Evolutionary conservation across 35 echinoderm and acorn worm genomes (phyloP), one percentile per base, ranked within the genome.

Genomic region (Nesometra sesokonis): DNA sequence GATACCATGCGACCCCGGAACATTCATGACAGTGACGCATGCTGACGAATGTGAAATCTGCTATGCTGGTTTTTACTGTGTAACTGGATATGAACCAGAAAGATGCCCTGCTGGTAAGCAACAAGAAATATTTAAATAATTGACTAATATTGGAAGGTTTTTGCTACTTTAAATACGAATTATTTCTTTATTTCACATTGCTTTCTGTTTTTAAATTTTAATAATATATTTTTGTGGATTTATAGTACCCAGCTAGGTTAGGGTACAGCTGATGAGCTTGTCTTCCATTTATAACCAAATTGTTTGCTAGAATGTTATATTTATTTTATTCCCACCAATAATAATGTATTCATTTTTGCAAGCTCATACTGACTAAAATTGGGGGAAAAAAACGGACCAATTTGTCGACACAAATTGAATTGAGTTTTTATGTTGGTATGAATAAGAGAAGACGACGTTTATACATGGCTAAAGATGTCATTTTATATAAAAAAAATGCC

Each of bases 71-170:
- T 86, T 9, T 17, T 98, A 92, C 85, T 98, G 95, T 77, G 80
- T 88, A 7, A 98, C 95, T 8, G 95, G 95, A 5, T 92, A 92
- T 77, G 95, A 98, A 35, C 95, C 95, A 3, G 95, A 98, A 40
- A 84, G 83, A 0, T 98, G 95, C 40, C 87, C 89, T 32, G 87
- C 90, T 34, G 95, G 95, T 98, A 89, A 89, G 76, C 39, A 32
- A 19, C 52, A 67, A 19, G 11, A 67, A 27, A 5, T 17, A 67
- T 15, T 7, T 43, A 43, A 7, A 7, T 43, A 7, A 43, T 4
- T 43, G 15, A 7, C 38, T n/a, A 43, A 43, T 43, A 43, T 7
- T 43, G 38, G 15, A 43, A 43, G 38, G 15, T 43, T 15, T 43
- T 7, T 43, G 38, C 38, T 43, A 43, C 4, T 43, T 67, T 67